Evolutionary conservation across 2,888 invertebrate genomes (phyloP).

Genomic region (Papilio protenor): DNA sequence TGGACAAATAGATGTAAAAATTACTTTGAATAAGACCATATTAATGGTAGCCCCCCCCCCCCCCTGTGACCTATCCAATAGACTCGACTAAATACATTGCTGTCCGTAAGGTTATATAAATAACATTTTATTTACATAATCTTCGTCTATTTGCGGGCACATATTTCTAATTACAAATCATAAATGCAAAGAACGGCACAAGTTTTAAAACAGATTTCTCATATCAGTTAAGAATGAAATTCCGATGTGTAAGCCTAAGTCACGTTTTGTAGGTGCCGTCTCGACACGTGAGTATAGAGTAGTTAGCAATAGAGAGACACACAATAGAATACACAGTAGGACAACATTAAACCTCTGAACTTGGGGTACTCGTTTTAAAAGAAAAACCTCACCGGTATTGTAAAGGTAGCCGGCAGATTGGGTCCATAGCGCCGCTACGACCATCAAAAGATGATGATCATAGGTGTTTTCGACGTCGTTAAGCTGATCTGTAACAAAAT

Average conservation of each 20-base stretch:
- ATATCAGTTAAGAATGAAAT: slow-evolving; percentile 5
- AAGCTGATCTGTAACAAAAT: slow-evolving; percentile 84
- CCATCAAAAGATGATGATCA: slow-evolving; percentile 85
- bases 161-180: background rate
- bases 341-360: slow-evolving; percentile 70
- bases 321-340: slow-evolving; percentile 61
- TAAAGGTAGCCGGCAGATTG: slow-evolving; percentile 75
- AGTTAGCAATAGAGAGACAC: slow-evolving; percentile 40
- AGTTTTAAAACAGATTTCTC: background rate
- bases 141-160: background rate
- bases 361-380: slow-evolving; percentile 67
- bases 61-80: too few relatives aligned
- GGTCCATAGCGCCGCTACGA: slow-evolving; percentile 80
- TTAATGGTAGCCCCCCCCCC: too few relatives aligned
- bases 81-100: background rate
- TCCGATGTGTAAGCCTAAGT: slow-evolving; percentile 14
- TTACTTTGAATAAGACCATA: too few relatives aligned
- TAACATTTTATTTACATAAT: slow-evolving; percentile 1
- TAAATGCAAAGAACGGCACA: background rate
- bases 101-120: background rate
- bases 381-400: slow-evolving; percentile 79
- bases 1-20: too few relatives aligned
- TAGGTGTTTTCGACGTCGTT: slow-evolving; percentile 84
- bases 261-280: slow-evolving; percentile 7
- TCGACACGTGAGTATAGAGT: slow-evolving; percentile 15